Base-by-base conservation (phyloP, 2,888 invertebrate genomes). In the Agriopis marginaria region DNA sequence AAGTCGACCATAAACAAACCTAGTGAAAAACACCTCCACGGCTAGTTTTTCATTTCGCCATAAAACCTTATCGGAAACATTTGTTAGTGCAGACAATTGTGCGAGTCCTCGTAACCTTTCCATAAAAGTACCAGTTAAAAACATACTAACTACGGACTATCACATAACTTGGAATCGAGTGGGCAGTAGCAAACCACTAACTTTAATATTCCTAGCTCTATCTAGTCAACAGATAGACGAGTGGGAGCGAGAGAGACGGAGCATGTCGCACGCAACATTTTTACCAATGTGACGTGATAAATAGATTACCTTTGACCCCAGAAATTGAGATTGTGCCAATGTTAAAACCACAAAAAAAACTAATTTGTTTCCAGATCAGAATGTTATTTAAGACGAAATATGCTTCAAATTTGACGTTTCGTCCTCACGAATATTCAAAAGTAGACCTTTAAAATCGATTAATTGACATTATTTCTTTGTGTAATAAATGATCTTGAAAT, bases 281-380 rank as follows among this genome's bases (percentile, higher is more conserved):
- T 82, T 82, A 82, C 78, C 76, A 82, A 85, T 82, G 79, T 80
- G 86, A 86, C 89, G 79, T 80, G 86, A 86, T 89, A 88, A 86
- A 87, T 86, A 83, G 78, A 86, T 86, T 86, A 89, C 88, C 85
- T 88, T 81, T 89, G 88, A 90, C 89, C 89, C 82, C 76, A 74
- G 66, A 76, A 80, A 79, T 77, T 80, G 53, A 67, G 73, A 74
- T 72, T 71, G 50, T 60, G 67, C 68, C 54, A 68, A 70, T 59
- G 53, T 62, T 42, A 62, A 17, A 42, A 12, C 7, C 7, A 56
- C 17, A 40, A 54, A 55, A 53, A 56, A 44, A 65, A 65, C 58
- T 70, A 72, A 64, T 66, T 49, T 63, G 70, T 63, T 66, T n/a
- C 12, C 32, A 39, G 55, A n/a, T 58, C 65, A 32, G 32, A 49